Evolutionary conservation across 2,888 invertebrate species (phyloP).

Genomic region (Cephus runcator): DNA sequence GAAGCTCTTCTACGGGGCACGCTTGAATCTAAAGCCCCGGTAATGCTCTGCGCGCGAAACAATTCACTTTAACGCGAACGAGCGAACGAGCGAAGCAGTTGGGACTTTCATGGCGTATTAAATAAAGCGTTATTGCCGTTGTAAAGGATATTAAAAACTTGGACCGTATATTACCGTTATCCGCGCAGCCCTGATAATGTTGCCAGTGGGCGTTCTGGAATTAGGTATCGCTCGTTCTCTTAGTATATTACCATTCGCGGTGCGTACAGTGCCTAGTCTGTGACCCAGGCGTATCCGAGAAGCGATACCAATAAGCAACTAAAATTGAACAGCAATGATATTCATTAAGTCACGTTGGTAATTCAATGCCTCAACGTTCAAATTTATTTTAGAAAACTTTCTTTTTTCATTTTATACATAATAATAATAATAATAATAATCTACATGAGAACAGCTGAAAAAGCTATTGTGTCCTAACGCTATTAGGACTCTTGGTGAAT

Average conservation of each 20-base stretch:
- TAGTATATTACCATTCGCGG: neutral
- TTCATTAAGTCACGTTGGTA: constrained; percentile 26
- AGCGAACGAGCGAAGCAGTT: constrained; percentile 17
- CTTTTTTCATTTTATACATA: neutral
- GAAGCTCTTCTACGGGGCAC: neutral
- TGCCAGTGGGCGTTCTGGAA: constrained; percentile 2
- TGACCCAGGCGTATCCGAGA: neutral
- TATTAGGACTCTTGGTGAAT: neutral
- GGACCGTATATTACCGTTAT: constrained; percentile 4
- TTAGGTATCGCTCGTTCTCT: neutral
- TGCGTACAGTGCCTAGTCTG: neutral
- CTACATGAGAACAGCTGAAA: neutral
- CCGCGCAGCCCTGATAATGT: neutral
- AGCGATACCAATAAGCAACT: neutral
- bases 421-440: neutral
- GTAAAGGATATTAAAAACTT: constrained; percentile 30
- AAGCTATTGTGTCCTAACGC: neutral
- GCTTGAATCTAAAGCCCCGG: constrained; percentile 25
- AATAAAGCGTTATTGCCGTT: constrained; percentile 30
- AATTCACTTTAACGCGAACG: constrained; percentile 27
- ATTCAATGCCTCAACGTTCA: constrained; percentile 21
- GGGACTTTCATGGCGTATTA: constrained; percentile 29
- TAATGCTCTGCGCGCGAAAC: constrained; percentile 23
- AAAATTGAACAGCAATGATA: constrained; percentile 11
- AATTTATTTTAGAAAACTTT: constrained; percentile 7